Evolutionary conservation across 2,113 vertebrate species (phyloP).

Genomic region (Salvelinus namaycush): DNA sequence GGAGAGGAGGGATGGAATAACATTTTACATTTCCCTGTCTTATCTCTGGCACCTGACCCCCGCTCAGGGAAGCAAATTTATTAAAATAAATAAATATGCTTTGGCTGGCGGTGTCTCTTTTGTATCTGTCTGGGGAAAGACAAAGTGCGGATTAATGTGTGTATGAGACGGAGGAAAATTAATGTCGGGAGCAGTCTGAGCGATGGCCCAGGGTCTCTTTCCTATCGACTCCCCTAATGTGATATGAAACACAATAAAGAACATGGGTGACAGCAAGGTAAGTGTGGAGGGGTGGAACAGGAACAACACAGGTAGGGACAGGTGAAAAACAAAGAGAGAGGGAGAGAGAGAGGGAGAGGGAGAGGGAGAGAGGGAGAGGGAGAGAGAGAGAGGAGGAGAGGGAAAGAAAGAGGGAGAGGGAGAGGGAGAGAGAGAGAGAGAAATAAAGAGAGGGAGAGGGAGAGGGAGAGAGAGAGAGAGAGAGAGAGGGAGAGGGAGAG

Average conservation of each 20-base stretch:
- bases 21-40: conserved; percentile 30
- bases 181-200: conserved; percentile 56
- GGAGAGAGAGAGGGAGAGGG: conserved; percentile 24
- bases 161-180: conserved; percentile 62
- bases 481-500: neutral
- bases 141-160: conserved; percentile 51
- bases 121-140: conserved; percentile 55
- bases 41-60: conserved; percentile 43
- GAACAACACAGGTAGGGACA: neutral
- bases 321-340: neutral
- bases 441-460: neutral
- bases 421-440: conserved; percentile 10
- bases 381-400: conserved; percentile 4
- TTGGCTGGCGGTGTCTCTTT: conserved; percentile 53
- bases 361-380: neutral
- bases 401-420: conserved; percentile 13
- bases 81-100: conserved; percentile 51
- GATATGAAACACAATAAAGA: conserved; percentile 29
- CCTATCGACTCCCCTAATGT: conserved; percentile 47
- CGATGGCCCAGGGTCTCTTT: conserved; percentile 34
- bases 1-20: conserved; percentile 26
- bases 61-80: conserved; percentile 47
- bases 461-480: neutral
- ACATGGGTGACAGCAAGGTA: neutral
- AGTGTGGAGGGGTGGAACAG: neutral